These are phyloP conservation scores for Pangasius mekongensis DNA, from an alignment of 2,797 vertebrate genomes.

Conservation along the genomic window DNA sequence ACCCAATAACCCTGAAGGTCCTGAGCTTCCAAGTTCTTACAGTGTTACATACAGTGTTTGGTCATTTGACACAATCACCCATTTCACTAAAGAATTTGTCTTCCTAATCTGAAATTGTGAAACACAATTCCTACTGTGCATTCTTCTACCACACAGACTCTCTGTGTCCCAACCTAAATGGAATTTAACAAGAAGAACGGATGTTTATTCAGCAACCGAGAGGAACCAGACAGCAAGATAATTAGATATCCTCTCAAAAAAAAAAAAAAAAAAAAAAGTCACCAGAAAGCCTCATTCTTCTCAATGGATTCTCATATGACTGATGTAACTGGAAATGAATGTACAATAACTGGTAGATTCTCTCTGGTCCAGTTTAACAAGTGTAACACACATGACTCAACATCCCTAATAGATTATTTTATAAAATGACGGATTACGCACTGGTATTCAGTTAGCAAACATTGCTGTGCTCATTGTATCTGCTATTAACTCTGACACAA, in stretches of 20 bases:
- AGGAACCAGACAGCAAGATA: constrained; percentile 74
- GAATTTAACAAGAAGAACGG: constrained; percentile 57
- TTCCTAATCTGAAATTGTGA: constrained; percentile 39
- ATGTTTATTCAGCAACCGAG: constrained; percentile 69
- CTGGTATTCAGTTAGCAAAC: not conserved
- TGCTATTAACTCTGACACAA: constrained; percentile 10
- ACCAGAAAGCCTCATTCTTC: constrained; percentile 75
- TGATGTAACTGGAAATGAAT: constrained; percentile 48
- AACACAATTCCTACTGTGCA: constrained; percentile 34
- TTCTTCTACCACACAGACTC: constrained; percentile 53
- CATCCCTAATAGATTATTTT: not conserved
- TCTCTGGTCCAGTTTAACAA: constrained; percentile 2
- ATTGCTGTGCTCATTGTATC: constrained; percentile 10
- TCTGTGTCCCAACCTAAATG: constrained; percentile 47
- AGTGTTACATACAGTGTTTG: not conserved
- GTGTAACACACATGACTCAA: constrained; percentile 7
- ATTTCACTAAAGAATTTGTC: constrained; percentile 56
- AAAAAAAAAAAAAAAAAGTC: constrained; percentile 60
- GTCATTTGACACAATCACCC: constrained; percentile 60
- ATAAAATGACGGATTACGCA: not conserved
- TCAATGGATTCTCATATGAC: constrained; percentile 46
- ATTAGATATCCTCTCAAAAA: constrained; percentile 74
- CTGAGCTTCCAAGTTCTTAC: not conserved
- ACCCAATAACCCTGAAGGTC: constrained; percentile 7
- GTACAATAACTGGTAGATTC: constrained; percentile 26